Percentiles rank a stretch among this genome's conserved stretches.
Conservation (phyloP, 30 jellyfish, hydroid and myxozoan genomes). For the Sanderia malayensis region DNA sequence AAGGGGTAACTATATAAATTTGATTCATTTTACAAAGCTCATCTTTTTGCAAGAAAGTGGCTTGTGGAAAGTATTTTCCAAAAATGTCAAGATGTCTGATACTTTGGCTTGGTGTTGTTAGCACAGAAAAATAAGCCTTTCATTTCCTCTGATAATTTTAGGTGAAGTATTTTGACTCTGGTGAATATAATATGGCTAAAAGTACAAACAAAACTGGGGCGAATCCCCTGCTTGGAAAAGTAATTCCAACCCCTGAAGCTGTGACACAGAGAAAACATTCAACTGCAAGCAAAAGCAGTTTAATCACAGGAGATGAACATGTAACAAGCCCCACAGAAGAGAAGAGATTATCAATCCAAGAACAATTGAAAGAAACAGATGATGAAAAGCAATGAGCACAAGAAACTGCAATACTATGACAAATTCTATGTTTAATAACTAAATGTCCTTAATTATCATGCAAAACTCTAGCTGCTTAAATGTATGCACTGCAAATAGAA, state of each 20-base stretch:
- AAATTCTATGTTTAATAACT: no score
- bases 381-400: slow-evolving; percentile 18
- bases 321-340: slow-evolving; percentile 48
- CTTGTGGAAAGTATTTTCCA: no score
- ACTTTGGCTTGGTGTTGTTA: no score
- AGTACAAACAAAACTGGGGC: slow-evolving; percentile 77
- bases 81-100: no score
- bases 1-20: slow-evolving; percentile 85
- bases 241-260: slow-evolving; percentile 88
- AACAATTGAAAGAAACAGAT: slow-evolving; percentile 17
- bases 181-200: slow-evolving; percentile 89
- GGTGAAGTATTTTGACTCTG: slow-evolving; percentile 94
- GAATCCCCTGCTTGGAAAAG: slow-evolving; percentile 79
- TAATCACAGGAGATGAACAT: slow-evolving; percentile 63
- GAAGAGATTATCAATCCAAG: slow-evolving; percentile 12
- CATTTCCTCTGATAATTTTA: no score
- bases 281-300: slow-evolving; percentile 70
- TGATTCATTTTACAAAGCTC: no score
- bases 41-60: no score
- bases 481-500: no score
- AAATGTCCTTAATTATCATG: no score
- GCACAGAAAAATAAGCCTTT: no score
- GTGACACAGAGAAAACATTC: slow-evolving; percentile 92
- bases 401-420: no score
- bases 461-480: no score